Evolutionary conservation across 2,888 invertebrate species (phyloP).

Genomic region (Coenonympha glycerion): DNA sequence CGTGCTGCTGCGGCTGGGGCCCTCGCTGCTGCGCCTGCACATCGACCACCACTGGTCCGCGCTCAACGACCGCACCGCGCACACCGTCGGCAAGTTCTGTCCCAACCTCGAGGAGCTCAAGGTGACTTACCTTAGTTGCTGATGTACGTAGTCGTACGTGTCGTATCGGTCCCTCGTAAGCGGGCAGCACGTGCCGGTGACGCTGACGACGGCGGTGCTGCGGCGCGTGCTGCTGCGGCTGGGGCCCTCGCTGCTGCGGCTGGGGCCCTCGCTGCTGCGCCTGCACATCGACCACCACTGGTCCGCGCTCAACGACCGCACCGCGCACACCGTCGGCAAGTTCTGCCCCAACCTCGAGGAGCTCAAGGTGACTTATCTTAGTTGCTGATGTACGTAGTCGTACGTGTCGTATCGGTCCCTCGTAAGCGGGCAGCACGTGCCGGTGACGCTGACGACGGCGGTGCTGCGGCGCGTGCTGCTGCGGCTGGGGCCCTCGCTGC

Average conservation of each 20-base stretch:
- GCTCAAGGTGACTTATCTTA: conserved; percentile 51
- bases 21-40: conserved; percentile 62
- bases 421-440: conserved; percentile 50
- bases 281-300: conserved; percentile 70
- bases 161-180: too few species aligned
- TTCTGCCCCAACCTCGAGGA: conserved; percentile 74
- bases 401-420: too few species aligned
- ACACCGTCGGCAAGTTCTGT: conserved; percentile 74
- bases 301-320: conserved; percentile 68
- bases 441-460: conserved; percentile 58
- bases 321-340: conserved; percentile 73
- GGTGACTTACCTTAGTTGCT: conserved; percentile 39
- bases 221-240: conserved; percentile 68
- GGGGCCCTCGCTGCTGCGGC: conserved; percentile 67
- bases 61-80: conserved; percentile 72
- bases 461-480: conserved; percentile 70
- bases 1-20: conserved; percentile 68
- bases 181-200: conserved; percentile 47
- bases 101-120: conserved; percentile 72
- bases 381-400: conserved; percentile 67
- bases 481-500: conserved; percentile 63
- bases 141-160: conserved; percentile 67
- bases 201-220: conserved; percentile 65
- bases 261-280: conserved; percentile 61
- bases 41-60: conserved; percentile 65